phyloP scores from a whole-genome alignment of 2,797 vertebrate genomes.

The Adrianichthys oophorus region DNA sequence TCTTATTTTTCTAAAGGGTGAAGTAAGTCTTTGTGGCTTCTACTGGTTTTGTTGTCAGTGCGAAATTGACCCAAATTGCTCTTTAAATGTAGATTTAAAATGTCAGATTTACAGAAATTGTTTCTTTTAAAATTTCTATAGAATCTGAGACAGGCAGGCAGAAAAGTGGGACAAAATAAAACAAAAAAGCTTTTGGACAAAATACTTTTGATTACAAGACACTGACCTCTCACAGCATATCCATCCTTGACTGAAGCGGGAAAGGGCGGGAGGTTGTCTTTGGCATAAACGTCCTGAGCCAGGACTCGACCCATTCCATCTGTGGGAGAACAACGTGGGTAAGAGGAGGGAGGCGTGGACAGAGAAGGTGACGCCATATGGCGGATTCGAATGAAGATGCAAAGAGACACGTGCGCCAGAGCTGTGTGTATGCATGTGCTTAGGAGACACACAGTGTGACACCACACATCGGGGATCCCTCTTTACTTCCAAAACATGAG shows the following conservation, averaged over 20 bases:
- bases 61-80: too few species aligned
- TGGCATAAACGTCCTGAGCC: slow-evolving; percentile 99
- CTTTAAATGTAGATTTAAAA: too few species aligned
- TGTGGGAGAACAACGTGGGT: slow-evolving; percentile 53
- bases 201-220: not conserved
- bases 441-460: slow-evolving; percentile 29
- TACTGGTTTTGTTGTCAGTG: too few species aligned
- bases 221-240: slow-evolving; percentile 96
- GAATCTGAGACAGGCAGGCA: too few species aligned
- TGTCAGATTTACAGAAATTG: too few species aligned
- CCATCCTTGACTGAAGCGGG: slow-evolving; percentile 99
- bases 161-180: too few species aligned
- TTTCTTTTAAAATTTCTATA: too few species aligned
- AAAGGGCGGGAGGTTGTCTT: slow-evolving; percentile 98
- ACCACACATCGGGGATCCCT: slow-evolving; percentile 46
- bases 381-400: slow-evolving; percentile 1
- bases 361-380: not conserved
- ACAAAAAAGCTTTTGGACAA: too few species aligned
- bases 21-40: too few species aligned
- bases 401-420: slow-evolving; percentile 28
- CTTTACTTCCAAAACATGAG: slow-evolving; percentile 39
- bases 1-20: too few species aligned
- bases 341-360: slow-evolving; percentile 11
- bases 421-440: slow-evolving; percentile 14
- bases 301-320: slow-evolving; percentile 99